Evolutionary conservation across 2,113 vertebrate species (phyloP), one percentile per base, ranked within the genome.

Genomic region (Fukomys damarensis): DNA sequence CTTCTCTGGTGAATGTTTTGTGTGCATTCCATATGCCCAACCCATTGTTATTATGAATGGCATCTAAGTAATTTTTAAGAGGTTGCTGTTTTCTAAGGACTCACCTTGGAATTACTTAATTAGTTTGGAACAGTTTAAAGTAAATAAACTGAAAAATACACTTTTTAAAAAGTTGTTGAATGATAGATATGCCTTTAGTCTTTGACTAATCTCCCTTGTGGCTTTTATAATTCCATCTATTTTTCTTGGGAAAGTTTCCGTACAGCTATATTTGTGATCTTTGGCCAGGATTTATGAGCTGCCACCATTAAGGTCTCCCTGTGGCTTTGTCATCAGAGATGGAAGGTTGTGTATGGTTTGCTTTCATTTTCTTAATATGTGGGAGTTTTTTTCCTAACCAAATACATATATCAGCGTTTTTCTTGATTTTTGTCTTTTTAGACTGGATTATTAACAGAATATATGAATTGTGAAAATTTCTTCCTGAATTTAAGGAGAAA

Each of bases 161-260:
- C n/a, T 94, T 87, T 97, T 97, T 93, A 92, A 90, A 97, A 97
- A 96, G 68, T 97, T 95, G 52, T 77, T 82, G 85, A 96, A 96
- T 94, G 86, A 97, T 95, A 92, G 91, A 94, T 95, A 89, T 24
- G 26, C 90, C 70, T 80, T 89, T 58, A 56, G 79, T 88, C 95
- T 94, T 86, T 95, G 81, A 74, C 13, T 94, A 93, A 92, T 72
- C 74, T 84, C 97, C 5, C 2, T 89, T 85, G 66, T 96, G 86
- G 49, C 76, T 96, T 98, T 97, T 95, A 52, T 97, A 96, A 96
- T 89, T 30, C 2, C 28, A 89, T 90, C 30, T 68, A 54, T 97
- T 97, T 97, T 98, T 81, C 91, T 97, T 96, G 77, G 93, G 93
- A 97, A 95, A 90, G 52, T 72, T 90, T 96, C 90, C n/a, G 93